Base-by-base conservation (phyloP, 2,888 invertebrate species). In the Petrolisthes cinctipes region DNA sequence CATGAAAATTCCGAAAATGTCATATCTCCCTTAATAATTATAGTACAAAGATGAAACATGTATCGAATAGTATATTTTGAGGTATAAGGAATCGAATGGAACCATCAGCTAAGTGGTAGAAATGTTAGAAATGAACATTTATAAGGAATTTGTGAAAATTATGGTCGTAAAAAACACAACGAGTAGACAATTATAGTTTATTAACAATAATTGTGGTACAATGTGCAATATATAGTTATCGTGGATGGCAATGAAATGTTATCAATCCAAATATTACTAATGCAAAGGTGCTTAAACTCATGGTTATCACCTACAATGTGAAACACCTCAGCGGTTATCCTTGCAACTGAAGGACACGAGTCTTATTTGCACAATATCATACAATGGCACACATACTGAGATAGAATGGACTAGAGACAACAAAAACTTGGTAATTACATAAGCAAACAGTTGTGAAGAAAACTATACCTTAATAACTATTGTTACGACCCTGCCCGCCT, bases 251-350 rank as follows among this genome's bases (percentile, higher is more conserved):
- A 7, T 11, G 14, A 11, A 66, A 66, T 66, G 66, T 14, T 66
- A 66, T 66, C 66, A 66, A 66, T 66, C 66, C 66, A 66, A 66
- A 66, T 66, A 66, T 66, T 66, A 66, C 66, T 66, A 66, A 66
- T 66, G 66, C 66, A 66, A 66, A 66, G 66, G 66, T 66, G 66
- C 14, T 66, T 66, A n/a, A n/a, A n/a, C n/a, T n/a, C n/a, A n/a
- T n/a, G n/a, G n/a, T n/a, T n/a, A n/a, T n/a, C n/a, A n/a, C n/a
- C n/a, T n/a, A n/a, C n/a, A n/a, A n/a, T n/a, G 66, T 11, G 66
- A 66, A 66, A 66, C 66, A 66, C 66, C 66, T 66, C 66, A 66
- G 66, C 66, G 66, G 66, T 66, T 66, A 66, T 66, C 66, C 66
- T 66, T 66, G 66, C 66, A 66, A 66, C 66, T 66, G 66, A 66